Base-by-base conservation (phyloP, 2,888 invertebrate genomes). In the Oasisia sp. region DNA sequence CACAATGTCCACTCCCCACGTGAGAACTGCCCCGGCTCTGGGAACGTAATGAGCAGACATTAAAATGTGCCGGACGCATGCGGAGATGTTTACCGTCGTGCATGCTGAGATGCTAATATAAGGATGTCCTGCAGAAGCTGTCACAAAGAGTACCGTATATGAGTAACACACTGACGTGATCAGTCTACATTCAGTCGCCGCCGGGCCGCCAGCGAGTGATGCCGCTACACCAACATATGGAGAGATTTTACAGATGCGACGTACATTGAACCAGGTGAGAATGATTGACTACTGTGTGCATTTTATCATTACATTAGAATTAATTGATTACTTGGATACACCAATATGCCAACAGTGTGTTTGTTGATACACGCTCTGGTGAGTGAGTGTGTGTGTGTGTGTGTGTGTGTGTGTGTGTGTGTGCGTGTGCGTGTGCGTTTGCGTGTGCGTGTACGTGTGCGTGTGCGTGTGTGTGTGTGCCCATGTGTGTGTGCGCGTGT, bases 71-170 rank as follows among this genome's bases (percentile, higher is more conserved):
- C 74, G 74, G 74, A 74, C 7, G n/a, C 74, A 74, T 74, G 74
- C 50, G 14, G 50, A 14, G 74, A 74, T 74, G 74, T 74, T 74
- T 74, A 19, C 27, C n/a, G n/a, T 19, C 27, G n/a, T 74, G 27
- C 74, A 74, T 74, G 74, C 74, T 74, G 74, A 74, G 74, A 74
- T 74, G 74, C 74, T 27, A 74, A 74, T 74, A 74, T 74, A 74
- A 74, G 74, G 74, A 74, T 27, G 74, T 74, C n/a, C 19, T 74
- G 74, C 7, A 74, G 5, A 74, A 74, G 7, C 7, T 74, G 74
- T 74, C 74, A 7, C 27, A 19, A 19, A 27, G 74, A 74, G 74
- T n/a, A 19, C 27, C 74, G n/a, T 19, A 14, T 56, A 19, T 74
- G 74, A 27, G n/a, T 74, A 74, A 19, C 74, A 74, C 27, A 19